Conservation (phyloP, 2,888 invertebrate species). For the Cetonia aurata region DNA sequence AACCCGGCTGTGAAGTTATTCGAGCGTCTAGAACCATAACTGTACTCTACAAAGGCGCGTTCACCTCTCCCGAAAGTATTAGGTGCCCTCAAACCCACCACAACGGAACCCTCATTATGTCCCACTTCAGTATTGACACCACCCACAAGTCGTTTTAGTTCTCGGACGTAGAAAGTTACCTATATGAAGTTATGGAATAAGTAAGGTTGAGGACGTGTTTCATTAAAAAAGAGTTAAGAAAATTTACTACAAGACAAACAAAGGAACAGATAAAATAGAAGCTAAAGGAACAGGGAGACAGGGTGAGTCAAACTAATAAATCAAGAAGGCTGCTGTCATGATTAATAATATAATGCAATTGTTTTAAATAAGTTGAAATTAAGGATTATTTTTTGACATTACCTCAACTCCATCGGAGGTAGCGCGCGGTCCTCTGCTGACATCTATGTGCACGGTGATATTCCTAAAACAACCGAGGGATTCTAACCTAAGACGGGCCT, state of each 20-base stretch:
- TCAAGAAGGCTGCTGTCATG: too few relatives aligned
- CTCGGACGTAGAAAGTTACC: constrained; percentile 89
- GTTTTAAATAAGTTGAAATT: too few relatives aligned
- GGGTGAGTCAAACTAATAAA: constrained; percentile 7
- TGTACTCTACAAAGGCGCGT: constrained; percentile 81
- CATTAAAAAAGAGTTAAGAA: too few relatives aligned
- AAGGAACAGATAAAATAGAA: too few relatives aligned
- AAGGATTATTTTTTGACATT: too few relatives aligned
- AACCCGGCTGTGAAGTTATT: constrained; percentile 85
- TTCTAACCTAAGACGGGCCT: constrained; percentile 82
- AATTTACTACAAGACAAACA: too few relatives aligned
- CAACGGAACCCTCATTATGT: constrained; percentile 90
- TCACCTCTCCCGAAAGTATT: constrained; percentile 93
- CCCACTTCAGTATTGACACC: constrained; percentile 90
- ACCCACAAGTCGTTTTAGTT: constrained; percentile 85
- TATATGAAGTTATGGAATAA: constrained; percentile 57
- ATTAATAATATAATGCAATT: too few relatives aligned
- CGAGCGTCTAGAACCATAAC: constrained; percentile 85
- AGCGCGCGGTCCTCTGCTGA: constrained; percentile 81
- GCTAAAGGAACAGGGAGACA: too few relatives aligned
- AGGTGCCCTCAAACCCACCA: constrained; percentile 80
- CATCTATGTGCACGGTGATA: constrained; percentile 89
- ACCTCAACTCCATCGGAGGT: constrained; percentile 87
- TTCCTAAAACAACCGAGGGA: constrained; percentile 91
- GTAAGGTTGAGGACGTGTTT: too few relatives aligned